These are phyloP conservation scores for Nematopogon swammerdamellus DNA, from an alignment of 2,888 invertebrate genomes.

Conservation along the genomic window DNA sequence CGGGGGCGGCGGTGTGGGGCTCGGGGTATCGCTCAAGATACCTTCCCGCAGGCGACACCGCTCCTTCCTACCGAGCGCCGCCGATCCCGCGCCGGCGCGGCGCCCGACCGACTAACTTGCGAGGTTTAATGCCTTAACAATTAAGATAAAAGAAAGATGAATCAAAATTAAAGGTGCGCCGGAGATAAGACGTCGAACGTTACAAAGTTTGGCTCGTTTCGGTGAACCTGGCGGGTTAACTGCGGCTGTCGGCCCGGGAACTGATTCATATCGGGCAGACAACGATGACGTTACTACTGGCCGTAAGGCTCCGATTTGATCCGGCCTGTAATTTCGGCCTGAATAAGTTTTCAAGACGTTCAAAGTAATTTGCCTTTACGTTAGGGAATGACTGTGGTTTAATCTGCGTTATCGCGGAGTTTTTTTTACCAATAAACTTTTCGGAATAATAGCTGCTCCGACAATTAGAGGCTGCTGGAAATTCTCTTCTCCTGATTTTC, in stretches of 20 bases:
- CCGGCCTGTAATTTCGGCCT: too few relatives aligned
- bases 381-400: too few relatives aligned
- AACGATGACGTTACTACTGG: too few relatives aligned
- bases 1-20: too few relatives aligned
- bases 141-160: conserved; percentile 56
- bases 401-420: too few relatives aligned
- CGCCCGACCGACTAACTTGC: neutral
- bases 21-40: neutral
- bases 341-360: too few relatives aligned
- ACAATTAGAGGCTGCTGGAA: neutral
- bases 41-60: neutral
- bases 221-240: neutral
- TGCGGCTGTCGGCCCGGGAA: neutral
- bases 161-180: conserved; percentile 54
- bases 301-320: too few relatives aligned
- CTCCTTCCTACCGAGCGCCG: neutral
- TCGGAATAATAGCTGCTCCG: neutral
- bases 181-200: conserved; percentile 30
- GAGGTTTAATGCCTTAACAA: conserved; percentile 45
- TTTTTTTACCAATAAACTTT: neutral
- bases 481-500: neutral
- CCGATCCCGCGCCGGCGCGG: neutral
- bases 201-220: neutral
- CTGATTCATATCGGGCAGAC: too few relatives aligned
- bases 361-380: too few relatives aligned